phyloP scores from a whole-genome alignment of 2,797 vertebrate genomes.

The Sebastes diploproa region DNA sequence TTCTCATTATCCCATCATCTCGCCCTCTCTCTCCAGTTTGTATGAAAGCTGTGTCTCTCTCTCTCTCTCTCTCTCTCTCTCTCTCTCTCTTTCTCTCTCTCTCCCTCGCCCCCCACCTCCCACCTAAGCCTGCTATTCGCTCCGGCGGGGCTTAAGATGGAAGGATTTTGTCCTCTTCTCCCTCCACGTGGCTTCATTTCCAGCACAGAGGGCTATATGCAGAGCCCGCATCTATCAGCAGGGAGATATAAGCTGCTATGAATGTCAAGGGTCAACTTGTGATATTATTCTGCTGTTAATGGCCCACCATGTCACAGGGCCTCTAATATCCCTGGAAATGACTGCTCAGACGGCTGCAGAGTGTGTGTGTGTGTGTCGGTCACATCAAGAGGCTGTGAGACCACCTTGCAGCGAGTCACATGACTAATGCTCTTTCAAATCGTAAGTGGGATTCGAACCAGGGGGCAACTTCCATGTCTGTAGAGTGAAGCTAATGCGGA shows the following conservation, averaged over 20 bases:
- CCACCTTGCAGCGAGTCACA: conserved; percentile 44
- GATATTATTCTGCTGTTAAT: conserved; percentile 75
- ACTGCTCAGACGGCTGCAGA: conserved; percentile 49
- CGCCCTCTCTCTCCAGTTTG: conserved; percentile 29
- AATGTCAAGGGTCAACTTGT: conserved; percentile 72
- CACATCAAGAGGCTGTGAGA: conserved; percentile 30
- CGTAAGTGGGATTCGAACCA: background rate
- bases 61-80: conserved; percentile 1
- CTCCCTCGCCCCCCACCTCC: conserved; percentile 2
- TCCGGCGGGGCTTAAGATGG: conserved; percentile 63
- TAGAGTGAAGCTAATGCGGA: no score
- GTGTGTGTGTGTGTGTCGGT: conserved; percentile 9
- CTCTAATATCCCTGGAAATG: conserved; percentile 66
- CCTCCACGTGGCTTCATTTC: conserved; percentile 58
- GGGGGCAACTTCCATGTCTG: no score
- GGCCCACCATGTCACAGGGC: conserved; percentile 52
- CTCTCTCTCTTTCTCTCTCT: background rate
- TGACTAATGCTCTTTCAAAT: conserved; percentile 34
- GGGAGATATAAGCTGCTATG: conserved; percentile 68
- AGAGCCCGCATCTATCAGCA: conserved; percentile 58
- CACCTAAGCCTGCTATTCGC: conserved; percentile 68
- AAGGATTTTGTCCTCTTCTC: conserved; percentile 61
- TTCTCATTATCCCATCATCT: conserved; percentile 66
- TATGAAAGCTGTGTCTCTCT: conserved; percentile 52
- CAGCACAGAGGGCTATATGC: conserved; percentile 37